phyloP scores from a whole-genome alignment of 1,140 invertebrate genomes.

The Formica exsecta region DNA sequence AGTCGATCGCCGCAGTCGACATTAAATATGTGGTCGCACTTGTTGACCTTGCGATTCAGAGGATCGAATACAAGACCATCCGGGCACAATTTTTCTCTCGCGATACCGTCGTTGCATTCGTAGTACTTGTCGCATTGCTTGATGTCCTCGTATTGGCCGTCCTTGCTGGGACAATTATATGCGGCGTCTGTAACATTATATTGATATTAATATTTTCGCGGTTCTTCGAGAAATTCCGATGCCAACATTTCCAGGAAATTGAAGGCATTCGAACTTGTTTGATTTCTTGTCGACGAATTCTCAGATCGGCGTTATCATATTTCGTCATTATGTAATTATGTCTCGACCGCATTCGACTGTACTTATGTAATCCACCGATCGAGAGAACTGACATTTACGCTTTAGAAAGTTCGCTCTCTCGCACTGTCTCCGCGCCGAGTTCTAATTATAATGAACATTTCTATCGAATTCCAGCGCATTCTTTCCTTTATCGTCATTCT shows the following conservation, averaged over 20 bases:
- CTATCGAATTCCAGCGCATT: neutral
- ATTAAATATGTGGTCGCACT: conserved; percentile 96
- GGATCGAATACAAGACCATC: conserved; percentile 96
- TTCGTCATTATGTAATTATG: conserved; percentile 77
- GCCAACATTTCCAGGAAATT: neutral
- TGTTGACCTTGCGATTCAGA: conserved; percentile 93
- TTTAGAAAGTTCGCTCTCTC: conserved; percentile 83
- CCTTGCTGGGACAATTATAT: conserved; percentile 91
- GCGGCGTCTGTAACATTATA: conserved; percentile 87
- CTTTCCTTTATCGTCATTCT: neutral
- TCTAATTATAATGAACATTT: conserved; percentile 25
- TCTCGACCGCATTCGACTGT: conserved; percentile 14
- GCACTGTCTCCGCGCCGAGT: conserved; percentile 71
- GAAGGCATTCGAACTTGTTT: conserved; percentile 48
- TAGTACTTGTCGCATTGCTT: conserved; percentile 95
- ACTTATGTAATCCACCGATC: conserved; percentile 77
- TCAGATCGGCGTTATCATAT: conserved; percentile 64
- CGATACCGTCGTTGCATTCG: conserved; percentile 91
- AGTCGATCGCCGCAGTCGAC: conserved; percentile 94
- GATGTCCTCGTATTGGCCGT: conserved; percentile 93
- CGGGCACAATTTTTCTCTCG: conserved; percentile 92
- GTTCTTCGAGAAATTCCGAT: neutral
- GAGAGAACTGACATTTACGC: conserved; percentile 84
- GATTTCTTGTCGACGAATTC: conserved; percentile 36
- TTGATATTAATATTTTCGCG: neutral